Percentiles rank a stretch among this genome's conserved stretches.
These are phyloP conservation scores for Amphilophus citrinellus DNA, from an alignment of 2,113 vertebrate species.

Conservation along the genomic window DNA sequence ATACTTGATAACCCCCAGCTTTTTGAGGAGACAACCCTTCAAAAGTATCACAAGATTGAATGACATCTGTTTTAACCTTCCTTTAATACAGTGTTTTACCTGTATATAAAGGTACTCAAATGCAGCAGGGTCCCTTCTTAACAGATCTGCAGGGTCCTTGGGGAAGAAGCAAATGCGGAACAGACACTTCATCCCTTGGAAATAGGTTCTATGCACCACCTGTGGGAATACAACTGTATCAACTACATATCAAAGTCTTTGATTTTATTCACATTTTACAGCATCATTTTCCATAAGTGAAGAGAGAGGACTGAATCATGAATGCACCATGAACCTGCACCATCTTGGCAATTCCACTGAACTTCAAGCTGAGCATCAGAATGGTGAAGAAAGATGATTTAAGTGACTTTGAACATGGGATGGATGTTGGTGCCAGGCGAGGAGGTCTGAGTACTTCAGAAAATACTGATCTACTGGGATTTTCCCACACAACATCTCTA, in stretches of 20 bases:
- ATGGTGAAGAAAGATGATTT: neutral
- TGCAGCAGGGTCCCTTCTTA: conserved; percentile 93
- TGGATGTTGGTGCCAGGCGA: neutral
- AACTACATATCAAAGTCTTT: conserved; percentile 17
- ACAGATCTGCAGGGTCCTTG: conserved; percentile 94
- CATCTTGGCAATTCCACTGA: neutral
- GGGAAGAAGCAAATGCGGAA: conserved; percentile 98
- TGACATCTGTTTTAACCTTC: conserved; percentile 29
- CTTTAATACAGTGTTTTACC: conserved; percentile 76
- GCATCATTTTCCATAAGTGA: neutral
- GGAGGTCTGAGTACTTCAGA: neutral
- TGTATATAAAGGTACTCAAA: conserved; percentile 99
- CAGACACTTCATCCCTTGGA: conserved; percentile 98
- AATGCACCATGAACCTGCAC: neutral
- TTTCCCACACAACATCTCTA: neutral
- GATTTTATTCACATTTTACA: neutral
- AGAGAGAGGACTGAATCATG: neutral
- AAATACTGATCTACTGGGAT: neutral
- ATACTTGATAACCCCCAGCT: neutral
- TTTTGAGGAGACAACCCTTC: conserved; percentile 1
- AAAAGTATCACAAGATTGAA: conserved; percentile 22
- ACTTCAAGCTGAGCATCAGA: neutral
- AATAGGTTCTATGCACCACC: conserved; percentile 99
- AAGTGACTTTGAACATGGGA: neutral
- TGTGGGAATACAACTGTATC: conserved; percentile 63